Evolutionary conservation across 2,888 invertebrate species (phyloP).

Genomic region (Dicranocentrus wangi): DNA sequence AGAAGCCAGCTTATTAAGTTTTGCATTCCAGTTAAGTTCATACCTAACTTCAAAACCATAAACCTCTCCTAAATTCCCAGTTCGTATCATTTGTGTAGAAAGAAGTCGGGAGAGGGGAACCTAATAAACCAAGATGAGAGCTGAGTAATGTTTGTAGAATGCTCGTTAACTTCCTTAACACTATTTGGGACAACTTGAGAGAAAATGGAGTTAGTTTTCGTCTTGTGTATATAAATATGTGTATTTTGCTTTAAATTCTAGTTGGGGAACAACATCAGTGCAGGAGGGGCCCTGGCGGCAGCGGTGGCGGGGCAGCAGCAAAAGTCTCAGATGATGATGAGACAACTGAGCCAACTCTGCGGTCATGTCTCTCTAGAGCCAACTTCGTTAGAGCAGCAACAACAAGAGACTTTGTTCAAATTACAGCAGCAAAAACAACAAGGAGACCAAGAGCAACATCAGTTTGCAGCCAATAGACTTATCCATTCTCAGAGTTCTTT

Average conservation of each 20-base stretch:
- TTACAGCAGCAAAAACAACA: conserved; percentile 45
- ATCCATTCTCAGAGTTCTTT: conserved; percentile 71
- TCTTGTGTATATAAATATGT: too few species aligned
- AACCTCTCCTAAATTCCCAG: too few species aligned
- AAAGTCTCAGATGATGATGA: conserved; percentile 61
- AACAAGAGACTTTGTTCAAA: conserved; percentile 58
- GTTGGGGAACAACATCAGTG: conserved; percentile 47
- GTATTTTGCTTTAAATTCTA: conserved; percentile 26
- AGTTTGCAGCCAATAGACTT: conserved; percentile 54
- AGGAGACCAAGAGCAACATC: conserved; percentile 54
- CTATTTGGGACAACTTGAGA: too few species aligned
- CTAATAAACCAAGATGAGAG: too few species aligned
- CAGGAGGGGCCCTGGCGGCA: conserved; percentile 50
- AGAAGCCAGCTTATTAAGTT: too few species aligned
- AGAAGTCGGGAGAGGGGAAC: too few species aligned
- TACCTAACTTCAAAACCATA: too few species aligned
- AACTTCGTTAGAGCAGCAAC: conserved; percentile 55
- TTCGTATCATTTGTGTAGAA: too few species aligned
- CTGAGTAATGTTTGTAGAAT: too few species aligned
- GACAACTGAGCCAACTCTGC: conserved; percentile 68
- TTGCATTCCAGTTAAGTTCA: too few species aligned
- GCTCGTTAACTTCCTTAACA: too few species aligned
- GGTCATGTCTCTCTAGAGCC: conserved; percentile 63
- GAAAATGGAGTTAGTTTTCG: too few species aligned
- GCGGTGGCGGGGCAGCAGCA: conserved; percentile 54